phyloP scores from a whole-genome alignment of 2,797 vertebrate species.

The Balearica regulorum region DNA sequence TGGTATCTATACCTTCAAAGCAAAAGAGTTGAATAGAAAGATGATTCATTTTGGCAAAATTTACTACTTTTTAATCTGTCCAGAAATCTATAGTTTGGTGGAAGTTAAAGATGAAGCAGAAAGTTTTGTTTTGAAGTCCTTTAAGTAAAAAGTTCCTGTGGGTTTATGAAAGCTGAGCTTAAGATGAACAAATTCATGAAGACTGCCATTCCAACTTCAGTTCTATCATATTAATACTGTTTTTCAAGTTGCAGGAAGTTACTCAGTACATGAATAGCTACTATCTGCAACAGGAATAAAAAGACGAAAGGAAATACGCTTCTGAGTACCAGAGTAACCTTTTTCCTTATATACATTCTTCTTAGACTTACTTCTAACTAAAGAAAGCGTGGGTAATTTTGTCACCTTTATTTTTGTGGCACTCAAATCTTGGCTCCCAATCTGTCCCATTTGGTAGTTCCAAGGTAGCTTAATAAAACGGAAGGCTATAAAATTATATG shows the following conservation, averaged over 20 bases:
- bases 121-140: neutral
- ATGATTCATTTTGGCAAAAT: neutral
- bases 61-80: neutral
- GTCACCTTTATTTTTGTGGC: neutral
- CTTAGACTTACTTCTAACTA: neutral
- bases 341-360: neutral
- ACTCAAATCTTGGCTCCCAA: neutral
- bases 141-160: neutral
- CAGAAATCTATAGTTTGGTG: neutral
- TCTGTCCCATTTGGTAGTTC: neutral
- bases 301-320: neutral
- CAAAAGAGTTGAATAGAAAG: neutral
- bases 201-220: neutral
- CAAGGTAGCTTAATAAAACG: neutral
- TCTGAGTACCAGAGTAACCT: neutral
- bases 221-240: neutral
- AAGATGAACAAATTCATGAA: neutral
- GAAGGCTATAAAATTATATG: neutral
- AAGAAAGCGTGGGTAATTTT: neutral
- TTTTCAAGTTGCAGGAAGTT: neutral
- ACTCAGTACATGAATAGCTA: neutral
- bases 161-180: neutral
- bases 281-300: neutral
- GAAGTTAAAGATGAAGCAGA: neutral
- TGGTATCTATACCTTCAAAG: accelerated